Evolutionary conservation across 2,797 vertebrate species (phyloP).

Genomic region (Smutsia gigantea): DNA sequence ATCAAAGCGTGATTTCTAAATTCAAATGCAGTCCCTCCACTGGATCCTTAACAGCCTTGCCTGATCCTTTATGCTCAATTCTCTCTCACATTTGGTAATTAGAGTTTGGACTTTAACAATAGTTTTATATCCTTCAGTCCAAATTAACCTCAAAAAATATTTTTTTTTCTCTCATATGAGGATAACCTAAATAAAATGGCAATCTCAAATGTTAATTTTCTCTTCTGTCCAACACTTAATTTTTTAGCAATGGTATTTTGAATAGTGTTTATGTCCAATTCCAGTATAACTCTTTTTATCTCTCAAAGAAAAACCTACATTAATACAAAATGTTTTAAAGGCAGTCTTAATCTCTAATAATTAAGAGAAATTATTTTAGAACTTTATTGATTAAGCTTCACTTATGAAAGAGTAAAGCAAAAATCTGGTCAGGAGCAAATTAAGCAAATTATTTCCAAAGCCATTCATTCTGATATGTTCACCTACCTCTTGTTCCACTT

Average conservation of each 20-base stretch:
- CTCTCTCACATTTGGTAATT: neutral
- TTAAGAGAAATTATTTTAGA: neutral
- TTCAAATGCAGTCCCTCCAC: neutral
- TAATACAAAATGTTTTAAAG: neutral
- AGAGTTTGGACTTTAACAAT: neutral
- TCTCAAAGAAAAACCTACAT: slow-evolving; percentile 69
- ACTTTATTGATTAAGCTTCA: neutral
- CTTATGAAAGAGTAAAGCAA: neutral
- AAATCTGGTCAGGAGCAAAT: neutral
- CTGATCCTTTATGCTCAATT: neutral
- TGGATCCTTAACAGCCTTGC: neutral
- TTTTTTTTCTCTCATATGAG: slow-evolving; percentile 87
- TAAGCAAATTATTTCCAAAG: neutral
- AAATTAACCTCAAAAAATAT: neutral
- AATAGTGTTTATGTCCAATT: slow-evolving; percentile 91
- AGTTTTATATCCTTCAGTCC: neutral
- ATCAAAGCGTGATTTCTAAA: neutral
- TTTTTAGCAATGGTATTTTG: slow-evolving; percentile 91
- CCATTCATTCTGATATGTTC: neutral
- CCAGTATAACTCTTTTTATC: slow-evolving; percentile 91
- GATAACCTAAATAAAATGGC: slow-evolving; percentile 93
- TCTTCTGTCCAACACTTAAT: slow-evolving; percentile 93
- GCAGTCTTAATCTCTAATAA: neutral
- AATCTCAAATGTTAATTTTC: slow-evolving; percentile 94
- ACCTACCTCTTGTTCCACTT: slow-evolving; percentile 89